Conservation (phyloP, 2,113 vertebrate genomes). For the Anas platyrhynchos region DNA sequence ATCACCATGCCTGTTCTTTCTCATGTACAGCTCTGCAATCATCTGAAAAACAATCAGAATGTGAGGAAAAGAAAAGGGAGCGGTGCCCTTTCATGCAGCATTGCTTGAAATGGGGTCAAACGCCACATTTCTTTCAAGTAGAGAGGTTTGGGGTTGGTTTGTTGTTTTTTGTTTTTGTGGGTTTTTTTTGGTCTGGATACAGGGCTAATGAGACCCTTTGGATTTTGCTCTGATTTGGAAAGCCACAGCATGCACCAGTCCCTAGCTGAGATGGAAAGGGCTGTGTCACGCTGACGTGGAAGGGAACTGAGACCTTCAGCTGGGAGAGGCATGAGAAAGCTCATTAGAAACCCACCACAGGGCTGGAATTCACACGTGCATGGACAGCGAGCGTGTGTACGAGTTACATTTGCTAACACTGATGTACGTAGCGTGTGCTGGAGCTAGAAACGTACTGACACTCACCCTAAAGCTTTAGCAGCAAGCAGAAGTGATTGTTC, state of each 20-base stretch:
- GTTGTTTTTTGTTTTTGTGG: no score
- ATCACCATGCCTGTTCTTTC: neutral
- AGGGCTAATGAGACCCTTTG: neutral
- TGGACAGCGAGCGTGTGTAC: neutral
- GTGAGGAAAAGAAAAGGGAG: neutral
- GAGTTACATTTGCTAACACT: neutral
- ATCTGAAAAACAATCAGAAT: neutral
- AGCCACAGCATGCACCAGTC: neutral
- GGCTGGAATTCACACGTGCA: no score
- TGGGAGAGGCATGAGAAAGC: neutral
- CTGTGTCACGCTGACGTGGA: accelerated
- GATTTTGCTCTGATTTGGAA: neutral
- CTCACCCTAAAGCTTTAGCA: neutral
- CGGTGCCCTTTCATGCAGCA: neutral
- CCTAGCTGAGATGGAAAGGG: accelerated
- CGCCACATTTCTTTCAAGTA: neutral
- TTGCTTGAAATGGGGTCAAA: neutral
- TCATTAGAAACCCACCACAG: neutral
- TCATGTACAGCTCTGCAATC: neutral
- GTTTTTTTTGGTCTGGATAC: neutral
- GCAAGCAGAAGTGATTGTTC: neutral
- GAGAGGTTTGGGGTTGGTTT: neutral
- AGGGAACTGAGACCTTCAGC: neutral
- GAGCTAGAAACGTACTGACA: neutral
- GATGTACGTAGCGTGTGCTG: accelerated